Evolutionary conservation across 2,113 vertebrate genomes (phyloP).

Genomic region (Boulengeromyrus knoepffleri): DNA sequence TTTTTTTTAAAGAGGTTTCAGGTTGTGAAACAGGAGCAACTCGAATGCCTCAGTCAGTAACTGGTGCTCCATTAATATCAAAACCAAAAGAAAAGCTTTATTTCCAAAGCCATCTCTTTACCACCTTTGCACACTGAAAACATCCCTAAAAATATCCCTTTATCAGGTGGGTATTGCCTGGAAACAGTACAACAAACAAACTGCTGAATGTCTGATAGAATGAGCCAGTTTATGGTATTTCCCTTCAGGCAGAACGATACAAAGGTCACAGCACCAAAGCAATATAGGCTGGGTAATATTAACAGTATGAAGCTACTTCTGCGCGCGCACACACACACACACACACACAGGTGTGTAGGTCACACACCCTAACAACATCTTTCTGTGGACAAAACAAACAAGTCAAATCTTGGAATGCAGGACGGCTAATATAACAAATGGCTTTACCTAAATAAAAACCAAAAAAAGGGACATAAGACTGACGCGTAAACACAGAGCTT

Average conservation of each 20-base stretch:
- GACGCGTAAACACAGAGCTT: background rate
- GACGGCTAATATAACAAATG: background rate
- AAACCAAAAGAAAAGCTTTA: background rate
- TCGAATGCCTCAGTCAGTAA: background rate
- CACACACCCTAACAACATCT: conserved; percentile 9
- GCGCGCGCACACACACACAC: background rate
- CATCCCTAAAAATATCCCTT: background rate
- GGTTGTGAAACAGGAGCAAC: background rate
- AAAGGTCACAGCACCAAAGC: conserved; percentile 2
- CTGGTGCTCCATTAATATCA: background rate
- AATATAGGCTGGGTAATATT: background rate
- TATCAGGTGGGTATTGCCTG: background rate
- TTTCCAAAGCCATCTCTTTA: background rate
- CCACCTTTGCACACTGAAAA: background rate
- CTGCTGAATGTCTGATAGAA: background rate
- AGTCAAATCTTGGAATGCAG: background rate
- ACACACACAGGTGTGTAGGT: background rate
- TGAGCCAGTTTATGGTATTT: background rate
- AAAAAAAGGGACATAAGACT: background rate
- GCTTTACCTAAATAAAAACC: background rate
- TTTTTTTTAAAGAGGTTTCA: background rate
- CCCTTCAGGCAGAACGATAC: background rate
- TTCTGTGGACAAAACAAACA: background rate
- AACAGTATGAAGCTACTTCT: background rate
- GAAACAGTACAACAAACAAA: background rate